Evolutionary conservation across 1,140 invertebrate species (phyloP).

Genomic region (Lucilia cuprina): DNA sequence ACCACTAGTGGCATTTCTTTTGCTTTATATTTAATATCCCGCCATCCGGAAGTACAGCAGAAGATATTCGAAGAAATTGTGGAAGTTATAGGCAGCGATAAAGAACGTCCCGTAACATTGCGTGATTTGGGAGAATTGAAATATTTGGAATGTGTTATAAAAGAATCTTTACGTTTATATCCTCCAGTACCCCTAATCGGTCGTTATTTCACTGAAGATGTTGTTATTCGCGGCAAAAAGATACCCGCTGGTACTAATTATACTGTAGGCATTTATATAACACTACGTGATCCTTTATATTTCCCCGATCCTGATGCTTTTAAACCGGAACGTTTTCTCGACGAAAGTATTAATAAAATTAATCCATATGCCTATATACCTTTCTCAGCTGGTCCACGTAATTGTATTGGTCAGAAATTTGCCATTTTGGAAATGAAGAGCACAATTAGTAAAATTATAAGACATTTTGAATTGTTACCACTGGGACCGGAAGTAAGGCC

Average conservation of each 20-base stretch:
- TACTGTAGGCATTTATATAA: conserved; percentile 59
- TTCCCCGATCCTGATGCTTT: conserved; percentile 70
- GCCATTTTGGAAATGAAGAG: conserved; percentile 79
- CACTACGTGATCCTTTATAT: conserved; percentile 65
- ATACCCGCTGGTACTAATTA: conserved; percentile 62
- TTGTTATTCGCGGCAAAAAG: conserved; percentile 55
- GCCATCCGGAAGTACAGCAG: conserved; percentile 67
- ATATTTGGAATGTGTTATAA: conserved; percentile 68
- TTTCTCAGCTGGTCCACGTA: conserved; percentile 71
- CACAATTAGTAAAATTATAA: conserved; percentile 58
- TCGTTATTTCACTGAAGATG: conserved; percentile 66
- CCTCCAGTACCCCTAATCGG: conserved; percentile 74
- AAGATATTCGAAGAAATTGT: conserved; percentile 69
- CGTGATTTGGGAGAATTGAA: conserved; percentile 45
- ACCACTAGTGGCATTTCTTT: conserved; percentile 69
- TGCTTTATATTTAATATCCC: conserved; percentile 66
- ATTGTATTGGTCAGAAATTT: conserved; percentile 79
- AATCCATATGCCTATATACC: conserved; percentile 68
- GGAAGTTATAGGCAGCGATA: conserved; percentile 64
- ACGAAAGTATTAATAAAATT: conserved; percentile 62
- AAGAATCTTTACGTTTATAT: conserved; percentile 69
- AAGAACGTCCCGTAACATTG: conserved; percentile 37
- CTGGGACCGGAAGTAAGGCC: conserved; percentile 45
- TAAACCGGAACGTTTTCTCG: conserved; percentile 72
- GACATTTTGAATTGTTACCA: conserved; percentile 55